Evolutionary conservation across 1,140 invertebrate species (phyloP).

Genomic region (Pentalonia nigronervosa): DNA sequence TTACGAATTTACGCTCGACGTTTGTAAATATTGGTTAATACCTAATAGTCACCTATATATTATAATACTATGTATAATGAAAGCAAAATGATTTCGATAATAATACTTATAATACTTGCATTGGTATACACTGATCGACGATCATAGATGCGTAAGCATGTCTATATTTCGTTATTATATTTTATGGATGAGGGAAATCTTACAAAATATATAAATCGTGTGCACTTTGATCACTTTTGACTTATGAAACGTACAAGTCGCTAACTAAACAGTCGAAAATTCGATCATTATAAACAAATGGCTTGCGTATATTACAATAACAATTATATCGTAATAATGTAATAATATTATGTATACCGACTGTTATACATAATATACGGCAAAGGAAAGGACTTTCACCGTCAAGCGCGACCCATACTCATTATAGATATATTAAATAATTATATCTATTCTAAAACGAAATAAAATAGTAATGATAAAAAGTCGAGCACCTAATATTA

Average conservation of each 20-base stretch:
- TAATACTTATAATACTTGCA: neutral
- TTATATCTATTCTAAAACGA: neutral
- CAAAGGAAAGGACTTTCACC: conserved; percentile 22
- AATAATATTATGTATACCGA: neutral
- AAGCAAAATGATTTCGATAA: neutral
- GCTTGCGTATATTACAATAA: neutral
- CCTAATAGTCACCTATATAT: neutral
- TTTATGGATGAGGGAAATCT: neutral
- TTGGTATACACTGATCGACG: neutral
- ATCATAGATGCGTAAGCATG: neutral
- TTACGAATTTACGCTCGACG: neutral
- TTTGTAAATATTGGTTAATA: neutral
- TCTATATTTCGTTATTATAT: neutral
- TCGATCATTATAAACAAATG: neutral
- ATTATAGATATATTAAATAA: neutral
- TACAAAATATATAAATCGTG: neutral
- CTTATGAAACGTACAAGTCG: neutral
- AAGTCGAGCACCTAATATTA: neutral
- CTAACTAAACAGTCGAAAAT: neutral
- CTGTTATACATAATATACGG: neutral
- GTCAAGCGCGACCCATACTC: neutral
- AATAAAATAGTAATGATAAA: neutral
- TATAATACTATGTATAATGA: neutral
- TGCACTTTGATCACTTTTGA: neutral
- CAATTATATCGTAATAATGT: neutral